phyloP scores from a whole-genome alignment of 2,797 vertebrate species.

The Sandelia bainsii region DNA sequence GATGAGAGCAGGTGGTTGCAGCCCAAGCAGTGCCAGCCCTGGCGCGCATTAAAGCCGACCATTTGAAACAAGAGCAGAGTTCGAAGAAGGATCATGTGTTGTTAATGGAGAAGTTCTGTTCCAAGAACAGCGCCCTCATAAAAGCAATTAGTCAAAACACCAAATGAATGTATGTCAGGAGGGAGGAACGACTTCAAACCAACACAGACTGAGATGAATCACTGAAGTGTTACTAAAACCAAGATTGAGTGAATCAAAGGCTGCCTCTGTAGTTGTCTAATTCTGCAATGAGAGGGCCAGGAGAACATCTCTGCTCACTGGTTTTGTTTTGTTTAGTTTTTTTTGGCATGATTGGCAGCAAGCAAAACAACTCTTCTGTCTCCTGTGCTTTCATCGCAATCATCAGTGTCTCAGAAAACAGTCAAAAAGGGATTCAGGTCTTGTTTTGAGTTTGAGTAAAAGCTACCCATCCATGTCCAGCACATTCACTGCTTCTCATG shows the following conservation, averaged over 20 bases:
- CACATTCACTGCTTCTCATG: conserved; percentile 10
- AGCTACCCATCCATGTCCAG: conserved; percentile 6
- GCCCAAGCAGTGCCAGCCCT: neutral
- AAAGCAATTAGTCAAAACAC: conserved; percentile 45
- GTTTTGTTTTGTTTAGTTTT: neutral
- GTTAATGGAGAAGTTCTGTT: conserved; percentile 18
- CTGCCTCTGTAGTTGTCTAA: conserved; percentile 27
- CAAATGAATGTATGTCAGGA: conserved; percentile 36
- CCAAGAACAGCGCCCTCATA: conserved; percentile 19
- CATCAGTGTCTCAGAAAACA: conserved; percentile 50
- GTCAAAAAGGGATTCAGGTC: conserved; percentile 38
- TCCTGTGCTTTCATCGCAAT: conserved; percentile 38
- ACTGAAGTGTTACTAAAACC: conserved; percentile 11
- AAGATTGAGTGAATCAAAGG: conserved; percentile 31
- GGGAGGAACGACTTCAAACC: conserved; percentile 24
- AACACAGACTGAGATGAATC: neutral
- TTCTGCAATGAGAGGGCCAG: conserved; percentile 35
- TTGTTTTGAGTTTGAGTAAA: conserved; percentile 37
- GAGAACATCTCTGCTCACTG: conserved; percentile 23
- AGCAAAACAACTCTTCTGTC: conserved; percentile 27
- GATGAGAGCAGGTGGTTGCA: conserved; percentile 49
- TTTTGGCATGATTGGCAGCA: conserved; percentile 30
- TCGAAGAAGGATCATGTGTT: neutral
- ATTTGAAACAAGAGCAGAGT: conserved; percentile 6
- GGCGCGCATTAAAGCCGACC: conserved; percentile 27